phyloP scores from a whole-genome alignment of 2,888 invertebrate species.

The Eurytoma adleriae region DNA sequence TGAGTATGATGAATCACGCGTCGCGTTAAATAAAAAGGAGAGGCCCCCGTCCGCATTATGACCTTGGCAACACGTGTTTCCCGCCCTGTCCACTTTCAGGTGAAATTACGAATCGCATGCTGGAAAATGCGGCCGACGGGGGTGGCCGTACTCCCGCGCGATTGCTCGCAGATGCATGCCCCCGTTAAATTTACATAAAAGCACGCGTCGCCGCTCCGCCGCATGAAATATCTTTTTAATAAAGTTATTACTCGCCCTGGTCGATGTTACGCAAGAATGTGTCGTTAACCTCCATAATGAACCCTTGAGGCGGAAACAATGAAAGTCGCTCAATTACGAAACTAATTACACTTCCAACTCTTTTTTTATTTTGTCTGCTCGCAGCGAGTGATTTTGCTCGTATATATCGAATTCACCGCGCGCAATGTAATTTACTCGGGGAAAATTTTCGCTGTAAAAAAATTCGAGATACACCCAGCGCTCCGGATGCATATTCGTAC shows the following conservation, averaged over 20 bases:
- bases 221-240: neutral
- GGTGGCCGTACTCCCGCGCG: neutral
- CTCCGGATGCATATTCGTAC: neutral
- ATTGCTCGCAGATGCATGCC: constrained; percentile 7
- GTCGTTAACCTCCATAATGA: too few relatives aligned
- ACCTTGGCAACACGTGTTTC: constrained; percentile 53
- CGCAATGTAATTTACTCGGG: neutral
- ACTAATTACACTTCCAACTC: too few relatives aligned
- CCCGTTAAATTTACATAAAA: constrained; percentile 26
- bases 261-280: too few relatives aligned
- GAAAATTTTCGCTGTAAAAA: neutral
- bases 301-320: too few relatives aligned
- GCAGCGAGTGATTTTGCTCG: too few relatives aligned
- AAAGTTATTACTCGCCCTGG: constrained; percentile 7
- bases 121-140: neutral
- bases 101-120: constrained; percentile 49
- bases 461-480: neutral
- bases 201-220: neutral
- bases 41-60: constrained; percentile 32
- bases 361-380: too few relatives aligned
- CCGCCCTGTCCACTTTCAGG: constrained; percentile 48
- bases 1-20: constrained; percentile 60
- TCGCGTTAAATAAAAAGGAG: constrained; percentile 54
- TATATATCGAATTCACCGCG: too few relatives aligned
- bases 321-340: too few relatives aligned